Evolutionary conservation across 2,113 vertebrate genomes (phyloP), one percentile per base, ranked within the genome.

Genomic region (Lophochroa leadbeateri): DNA sequence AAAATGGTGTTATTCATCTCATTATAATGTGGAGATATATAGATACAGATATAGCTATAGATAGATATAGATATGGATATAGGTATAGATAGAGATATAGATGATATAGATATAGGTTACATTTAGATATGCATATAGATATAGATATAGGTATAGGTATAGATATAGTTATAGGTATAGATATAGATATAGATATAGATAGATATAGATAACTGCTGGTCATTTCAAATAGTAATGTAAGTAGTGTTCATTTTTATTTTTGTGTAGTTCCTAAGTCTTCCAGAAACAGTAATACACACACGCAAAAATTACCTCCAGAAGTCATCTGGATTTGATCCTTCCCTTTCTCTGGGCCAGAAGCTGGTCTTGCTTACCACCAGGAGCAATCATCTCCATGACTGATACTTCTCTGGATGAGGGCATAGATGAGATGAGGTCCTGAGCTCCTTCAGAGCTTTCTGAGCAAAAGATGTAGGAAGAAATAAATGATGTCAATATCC

Each of bases 391-490:
- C 9, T 55, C 33, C 44, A 28, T 61, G 27, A 47, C 39, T 50
- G 52, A 18, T n/a, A 31, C 7, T 60, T 75, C 18, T 24, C 24
- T 79, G 18, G 20, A 53, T 31, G 9, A 76, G 14, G 27, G 10
- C 19, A 46, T 8, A 79, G 78, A 55, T 0, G 5, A 76, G 27
- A 25, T 0, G 0, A 74, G 29, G 7, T 55, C 80, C 19, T 49
- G 31, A 81, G n/a, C 4, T 4, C 8, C 27, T 86, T 55, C 8
- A 31, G 71, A 80, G 9, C 13, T 57, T 86, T 49, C 67, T 84
- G 35, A 63, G 35, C 21, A 72, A 80, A 78, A 18, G 47, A 39
- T 75, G 75, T 37, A 29, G 33, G 21, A 74, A 15, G 16, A 93
- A 76, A 82, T 55, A 88, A 80, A n/a, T 71, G 5, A 53, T 29